A percentile compares a stretch with the other conserved stretches of the same genome.
Evolutionary conservation across 2,797 vertebrate species (phyloP).

Genomic region (Parotocinclus haroldoi): DNA sequence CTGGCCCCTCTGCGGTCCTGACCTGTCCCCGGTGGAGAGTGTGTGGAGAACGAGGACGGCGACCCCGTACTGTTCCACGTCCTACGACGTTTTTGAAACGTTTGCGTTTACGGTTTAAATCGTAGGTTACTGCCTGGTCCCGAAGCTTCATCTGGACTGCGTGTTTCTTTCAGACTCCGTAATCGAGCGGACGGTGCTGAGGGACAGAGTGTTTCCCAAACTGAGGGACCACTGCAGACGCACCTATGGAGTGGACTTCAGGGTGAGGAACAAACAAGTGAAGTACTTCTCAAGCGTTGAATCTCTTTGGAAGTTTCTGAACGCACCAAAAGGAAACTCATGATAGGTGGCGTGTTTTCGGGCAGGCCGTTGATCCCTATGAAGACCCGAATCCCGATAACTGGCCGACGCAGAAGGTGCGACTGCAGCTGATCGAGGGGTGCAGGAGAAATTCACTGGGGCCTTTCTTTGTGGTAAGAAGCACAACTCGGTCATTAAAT

Average conservation of each 20-base stretch:
- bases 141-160: not conserved
- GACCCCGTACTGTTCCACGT: too few species aligned
- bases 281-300: too few species aligned
- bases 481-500: too few species aligned
- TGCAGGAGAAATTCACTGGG: conserved; percentile 68
- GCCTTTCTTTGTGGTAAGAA: conserved; percentile 74
- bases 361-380: conserved; percentile 74
- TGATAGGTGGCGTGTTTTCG: not conserved
- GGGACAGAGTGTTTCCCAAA: conserved; percentile 66
- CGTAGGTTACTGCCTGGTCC: too few species aligned
- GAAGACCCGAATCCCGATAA: conserved; percentile 62
- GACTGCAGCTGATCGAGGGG: conserved; percentile 66
- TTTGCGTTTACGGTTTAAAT: too few species aligned
- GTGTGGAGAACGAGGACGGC: too few species aligned
- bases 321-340: not conserved
- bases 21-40: too few species aligned
- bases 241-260: conserved; percentile 67
- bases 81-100: too few species aligned
- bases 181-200: conserved; percentile 67
- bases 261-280: too few species aligned
- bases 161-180: conserved; percentile 60
- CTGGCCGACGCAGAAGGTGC: conserved; percentile 63
- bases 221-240: conserved; percentile 68
- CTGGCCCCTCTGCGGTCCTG: too few species aligned
- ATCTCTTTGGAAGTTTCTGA: too few species aligned